Conservation (phyloP, 2,113 vertebrate genomes). For the Brienomyrus brachyistius region DNA sequence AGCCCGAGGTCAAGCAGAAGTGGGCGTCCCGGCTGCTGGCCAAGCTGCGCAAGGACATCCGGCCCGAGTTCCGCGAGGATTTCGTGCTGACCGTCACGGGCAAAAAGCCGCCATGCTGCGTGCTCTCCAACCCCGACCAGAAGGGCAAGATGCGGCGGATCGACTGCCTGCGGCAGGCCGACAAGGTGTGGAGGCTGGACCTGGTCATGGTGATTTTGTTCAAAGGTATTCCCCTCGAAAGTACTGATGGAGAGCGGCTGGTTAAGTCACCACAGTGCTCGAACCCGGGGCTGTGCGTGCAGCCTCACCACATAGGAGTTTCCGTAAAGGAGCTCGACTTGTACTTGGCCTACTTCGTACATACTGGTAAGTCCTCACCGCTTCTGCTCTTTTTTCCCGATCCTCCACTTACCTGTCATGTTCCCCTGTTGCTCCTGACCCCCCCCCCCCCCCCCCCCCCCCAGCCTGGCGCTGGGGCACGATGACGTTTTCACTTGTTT, state of each 20-base stretch:
- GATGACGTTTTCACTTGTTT: background rate
- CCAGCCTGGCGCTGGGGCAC: background rate
- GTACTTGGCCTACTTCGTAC: constrained; percentile 98
- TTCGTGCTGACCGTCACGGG: constrained; percentile 97
- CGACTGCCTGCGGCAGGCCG: constrained; percentile 97
- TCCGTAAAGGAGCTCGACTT: constrained; percentile 98
- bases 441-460: background rate
- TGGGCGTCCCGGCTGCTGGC: constrained; percentile 97
- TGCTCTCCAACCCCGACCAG: constrained; percentile 98
- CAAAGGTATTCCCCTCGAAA: constrained; percentile 99
- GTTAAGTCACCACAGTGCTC: constrained; percentile 98
- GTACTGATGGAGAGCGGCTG: constrained; percentile 96
- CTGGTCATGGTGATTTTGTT: constrained; percentile 99
- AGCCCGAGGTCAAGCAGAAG: constrained; percentile 98
- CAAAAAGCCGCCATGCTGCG: constrained; percentile 95
- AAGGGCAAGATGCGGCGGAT: constrained; percentile 99
- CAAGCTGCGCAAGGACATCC: constrained; percentile 97
- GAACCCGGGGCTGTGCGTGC: constrained; percentile 91
- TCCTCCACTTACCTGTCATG: background rate
- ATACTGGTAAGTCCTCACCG: constrained; percentile 76
- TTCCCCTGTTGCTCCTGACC: background rate
- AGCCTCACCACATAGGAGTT: constrained; percentile 98
- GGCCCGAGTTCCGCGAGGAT: constrained; percentile 97
- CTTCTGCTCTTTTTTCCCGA: background rate
- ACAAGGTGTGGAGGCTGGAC: constrained; percentile 98